Evolutionary conservation across 2,797 vertebrate species (phyloP).

Genomic region (Amblyraja radiata): DNA sequence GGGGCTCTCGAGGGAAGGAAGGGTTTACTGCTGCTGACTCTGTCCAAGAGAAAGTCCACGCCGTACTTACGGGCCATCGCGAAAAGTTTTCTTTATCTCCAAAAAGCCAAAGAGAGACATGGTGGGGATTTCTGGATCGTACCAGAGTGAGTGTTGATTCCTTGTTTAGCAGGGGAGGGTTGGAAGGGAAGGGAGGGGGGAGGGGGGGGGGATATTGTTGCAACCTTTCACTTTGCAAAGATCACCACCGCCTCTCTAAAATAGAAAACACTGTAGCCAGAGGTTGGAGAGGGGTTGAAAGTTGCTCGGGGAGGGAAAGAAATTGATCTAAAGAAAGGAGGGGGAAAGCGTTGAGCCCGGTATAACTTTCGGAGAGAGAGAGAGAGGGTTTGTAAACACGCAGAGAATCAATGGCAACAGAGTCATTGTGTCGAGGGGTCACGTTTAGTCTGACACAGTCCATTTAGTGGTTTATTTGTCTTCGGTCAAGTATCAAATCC

Average conservation of each 20-base stretch:
- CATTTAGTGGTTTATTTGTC: not conserved
- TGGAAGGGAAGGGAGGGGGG: not conserved
- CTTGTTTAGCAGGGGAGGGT: not conserved
- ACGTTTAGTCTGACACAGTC: not conserved
- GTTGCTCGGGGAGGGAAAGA: too few species aligned
- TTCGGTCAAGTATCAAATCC: not conserved
- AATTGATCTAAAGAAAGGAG: not conserved
- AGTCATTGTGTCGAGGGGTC: not conserved
- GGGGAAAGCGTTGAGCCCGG: too few species aligned
- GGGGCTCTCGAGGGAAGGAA: not conserved
- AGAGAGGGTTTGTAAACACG: not conserved
- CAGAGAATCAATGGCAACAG: not conserved
- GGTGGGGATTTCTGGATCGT: conserved; percentile 24
- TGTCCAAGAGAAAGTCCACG: not conserved
- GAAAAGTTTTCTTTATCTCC: not conserved
- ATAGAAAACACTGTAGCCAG: not conserved
- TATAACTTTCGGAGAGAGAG: not conserved
- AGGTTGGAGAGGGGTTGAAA: not conserved
- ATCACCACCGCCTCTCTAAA: too few species aligned
- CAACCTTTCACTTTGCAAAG: not conserved
- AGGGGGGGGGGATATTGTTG: not conserved
- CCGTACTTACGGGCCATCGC: not conserved
- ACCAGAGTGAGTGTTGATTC: not conserved
- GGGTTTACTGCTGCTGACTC: too few species aligned
- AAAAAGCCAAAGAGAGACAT: not conserved